These are phyloP conservation scores for Pseudomyrmex gracilis DNA, from an alignment of 1,140 invertebrate species.

Conservation along the genomic window DNA sequence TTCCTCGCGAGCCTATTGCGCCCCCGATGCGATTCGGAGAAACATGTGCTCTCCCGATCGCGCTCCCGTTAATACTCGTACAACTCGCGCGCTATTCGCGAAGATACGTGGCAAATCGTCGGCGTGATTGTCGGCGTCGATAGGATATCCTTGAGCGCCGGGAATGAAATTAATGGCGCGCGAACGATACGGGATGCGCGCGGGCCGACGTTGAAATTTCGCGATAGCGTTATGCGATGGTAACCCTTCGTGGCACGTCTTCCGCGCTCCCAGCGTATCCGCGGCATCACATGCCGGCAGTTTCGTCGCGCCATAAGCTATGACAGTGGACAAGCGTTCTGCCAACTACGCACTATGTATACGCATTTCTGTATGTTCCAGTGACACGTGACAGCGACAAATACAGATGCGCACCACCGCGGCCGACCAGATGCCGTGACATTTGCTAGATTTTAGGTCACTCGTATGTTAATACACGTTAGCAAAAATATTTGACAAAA, in stretches of 20 bases:
- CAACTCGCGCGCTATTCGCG: conserved; percentile 14
- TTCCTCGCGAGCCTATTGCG: conserved; percentile 45
- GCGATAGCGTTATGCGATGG: conserved; percentile 72
- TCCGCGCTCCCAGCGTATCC: conserved; percentile 65
- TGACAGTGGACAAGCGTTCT: conserved; percentile 12
- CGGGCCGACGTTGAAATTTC: conserved; percentile 67
- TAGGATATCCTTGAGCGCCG: conserved; percentile 73
- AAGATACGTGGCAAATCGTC: conserved; percentile 72
- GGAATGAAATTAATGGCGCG: conserved; percentile 76
- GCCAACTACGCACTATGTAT: conserved; percentile 37
- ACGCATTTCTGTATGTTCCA: conserved; percentile 24
- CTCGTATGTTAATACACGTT: too few relatives aligned
- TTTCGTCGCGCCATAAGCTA: conserved; percentile 72
- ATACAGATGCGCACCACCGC: background rate
- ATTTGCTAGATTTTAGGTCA: too few relatives aligned
- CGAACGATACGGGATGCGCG: conserved; percentile 68
- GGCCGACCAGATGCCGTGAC: too few relatives aligned
- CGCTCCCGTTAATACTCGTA: conserved; percentile 14
- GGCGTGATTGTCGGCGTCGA: conserved; percentile 73
- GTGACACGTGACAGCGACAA: background rate
- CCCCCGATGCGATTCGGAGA: conserved; percentile 3
- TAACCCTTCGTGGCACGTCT: conserved; percentile 73
- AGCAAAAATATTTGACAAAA: too few relatives aligned
- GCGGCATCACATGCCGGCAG: conserved; percentile 73
- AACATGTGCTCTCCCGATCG: conserved; percentile 5